These are phyloP conservation scores for sheep (Ovis aries) DNA, from an alignment of 2,113 vertebrate species.

Conservation along the genomic window DNA sequence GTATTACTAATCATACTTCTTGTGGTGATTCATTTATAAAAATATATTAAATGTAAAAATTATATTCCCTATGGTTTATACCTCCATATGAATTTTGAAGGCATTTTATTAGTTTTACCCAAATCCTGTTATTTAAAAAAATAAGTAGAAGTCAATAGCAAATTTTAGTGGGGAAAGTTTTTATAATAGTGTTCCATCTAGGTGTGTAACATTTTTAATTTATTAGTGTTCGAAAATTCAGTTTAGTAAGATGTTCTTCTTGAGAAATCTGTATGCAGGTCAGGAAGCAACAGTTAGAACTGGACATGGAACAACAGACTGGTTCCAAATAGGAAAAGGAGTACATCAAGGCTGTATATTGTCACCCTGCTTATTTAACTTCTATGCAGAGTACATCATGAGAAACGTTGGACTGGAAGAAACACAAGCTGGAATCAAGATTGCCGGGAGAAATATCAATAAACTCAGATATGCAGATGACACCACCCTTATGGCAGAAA, in stretches of 20 bases:
- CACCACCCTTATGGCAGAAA: too few species aligned
- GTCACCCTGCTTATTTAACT: too few species aligned
- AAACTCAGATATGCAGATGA: too few species aligned
- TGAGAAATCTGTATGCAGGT: too few species aligned
- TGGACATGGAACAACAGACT: too few species aligned
- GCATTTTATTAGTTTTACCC: not conserved
- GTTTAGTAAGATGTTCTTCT: not conserved
- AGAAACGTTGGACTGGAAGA: too few species aligned
- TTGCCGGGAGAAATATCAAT: too few species aligned
- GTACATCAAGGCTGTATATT: too few species aligned
- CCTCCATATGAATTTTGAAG: conserved; percentile 5
- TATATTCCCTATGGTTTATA: not conserved
- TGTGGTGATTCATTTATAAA: not conserved
- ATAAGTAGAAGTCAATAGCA: not conserved
- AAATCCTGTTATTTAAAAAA: not conserved
- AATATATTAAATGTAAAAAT: not conserved
- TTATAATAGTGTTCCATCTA: not conserved
- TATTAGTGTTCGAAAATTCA: not conserved
- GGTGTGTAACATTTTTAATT: not conserved
- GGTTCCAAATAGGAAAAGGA: too few species aligned
- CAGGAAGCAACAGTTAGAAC: too few species aligned
- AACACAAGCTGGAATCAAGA: too few species aligned
- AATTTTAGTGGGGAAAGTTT: not conserved
- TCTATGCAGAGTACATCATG: too few species aligned
- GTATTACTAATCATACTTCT: not conserved